Conservation (phyloP, 30 jellyfish, hydroid and myxozoan species). For the Nemopilema nomurai region DNA sequence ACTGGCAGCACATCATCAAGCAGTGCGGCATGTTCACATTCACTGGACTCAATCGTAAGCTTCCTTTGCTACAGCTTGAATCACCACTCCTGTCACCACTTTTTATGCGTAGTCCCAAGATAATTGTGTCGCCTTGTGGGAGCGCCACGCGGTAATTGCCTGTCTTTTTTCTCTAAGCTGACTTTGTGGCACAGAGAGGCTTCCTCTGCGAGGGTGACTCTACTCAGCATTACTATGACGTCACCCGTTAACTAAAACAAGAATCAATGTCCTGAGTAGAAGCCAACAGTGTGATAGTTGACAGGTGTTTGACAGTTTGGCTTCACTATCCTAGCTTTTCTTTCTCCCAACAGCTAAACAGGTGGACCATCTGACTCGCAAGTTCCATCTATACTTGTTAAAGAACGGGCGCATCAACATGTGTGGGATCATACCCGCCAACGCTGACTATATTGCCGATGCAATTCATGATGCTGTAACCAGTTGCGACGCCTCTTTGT, state of each 20-base stretch:
- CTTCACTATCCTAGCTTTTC: neutral
- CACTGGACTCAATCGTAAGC: slow-evolving; percentile 87
- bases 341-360: slow-evolving; percentile 69
- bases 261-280: neutral
- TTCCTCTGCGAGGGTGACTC: too few relatives aligned
- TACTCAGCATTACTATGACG: too few relatives aligned
- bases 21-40: slow-evolving; percentile 95
- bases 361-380: slow-evolving; percentile 66
- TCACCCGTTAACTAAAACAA: too few relatives aligned
- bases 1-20: slow-evolving; percentile 88
- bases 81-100: neutral
- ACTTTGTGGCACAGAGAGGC: too few relatives aligned
- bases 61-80: neutral
- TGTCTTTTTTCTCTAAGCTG: too few relatives aligned
- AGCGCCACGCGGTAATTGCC: too few relatives aligned
- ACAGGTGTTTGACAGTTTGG: neutral
- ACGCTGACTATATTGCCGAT: slow-evolving; percentile 78
- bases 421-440: slow-evolving; percentile 76
- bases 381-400: slow-evolving; percentile 78
- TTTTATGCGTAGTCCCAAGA: too few relatives aligned
- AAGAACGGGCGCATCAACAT: slow-evolving; percentile 95
- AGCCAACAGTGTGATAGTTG: too few relatives aligned
- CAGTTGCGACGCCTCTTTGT: slow-evolving; percentile 48
- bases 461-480: slow-evolving; percentile 93
- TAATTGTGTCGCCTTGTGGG: too few relatives aligned